These are phyloP conservation scores for Pluvialis apricaria DNA, from an alignment of 2,113 vertebrate genomes.

Conservation along the genomic window DNA sequence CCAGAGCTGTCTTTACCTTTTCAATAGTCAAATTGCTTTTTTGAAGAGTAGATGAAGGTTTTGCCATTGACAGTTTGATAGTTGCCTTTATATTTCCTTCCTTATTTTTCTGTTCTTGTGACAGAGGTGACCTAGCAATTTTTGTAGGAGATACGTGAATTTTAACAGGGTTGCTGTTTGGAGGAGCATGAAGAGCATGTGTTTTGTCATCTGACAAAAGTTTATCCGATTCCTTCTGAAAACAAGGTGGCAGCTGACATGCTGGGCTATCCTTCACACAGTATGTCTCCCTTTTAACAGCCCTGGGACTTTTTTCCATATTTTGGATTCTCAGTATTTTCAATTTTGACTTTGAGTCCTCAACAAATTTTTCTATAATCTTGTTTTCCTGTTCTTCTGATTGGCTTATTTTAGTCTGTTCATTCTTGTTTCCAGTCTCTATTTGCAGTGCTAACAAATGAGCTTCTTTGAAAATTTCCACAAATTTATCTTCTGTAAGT, in stretches of 20 bases:
- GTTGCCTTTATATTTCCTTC: not conserved
- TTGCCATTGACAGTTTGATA: slow-evolving; percentile 17
- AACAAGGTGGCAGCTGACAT: slow-evolving; percentile 64
- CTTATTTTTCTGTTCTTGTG: not conserved
- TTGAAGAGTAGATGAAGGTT: not conserved
- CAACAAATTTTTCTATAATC: slow-evolving; percentile 74
- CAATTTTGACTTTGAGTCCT: slow-evolving; percentile 76
- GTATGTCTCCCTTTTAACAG: slow-evolving; percentile 85
- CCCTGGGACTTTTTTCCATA: slow-evolving; percentile 65
- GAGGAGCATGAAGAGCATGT: not conserved
- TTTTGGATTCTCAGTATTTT: slow-evolving; percentile 65
- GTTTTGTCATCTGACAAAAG: not conserved
- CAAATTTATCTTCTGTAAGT: slow-evolving; percentile 78
- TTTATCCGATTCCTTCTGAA: slow-evolving; percentile 53
- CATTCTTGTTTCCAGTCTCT: slow-evolving; percentile 42
- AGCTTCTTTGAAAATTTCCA: slow-evolving; percentile 88
- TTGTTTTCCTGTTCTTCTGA: not conserved
- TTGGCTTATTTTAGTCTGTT: not conserved
- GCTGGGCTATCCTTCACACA: slow-evolving; percentile 78
- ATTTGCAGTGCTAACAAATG: slow-evolving; percentile 78
- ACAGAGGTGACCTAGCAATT: not conserved
- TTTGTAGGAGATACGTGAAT: not conserved
- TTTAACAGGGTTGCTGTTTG: slow-evolving; percentile 57
- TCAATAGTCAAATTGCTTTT: slow-evolving; percentile 51
- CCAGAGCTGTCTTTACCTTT: slow-evolving; percentile 63